Evolutionary conservation across 2,888 invertebrate genomes (phyloP).

Genomic region (Meloe dianella): DNA sequence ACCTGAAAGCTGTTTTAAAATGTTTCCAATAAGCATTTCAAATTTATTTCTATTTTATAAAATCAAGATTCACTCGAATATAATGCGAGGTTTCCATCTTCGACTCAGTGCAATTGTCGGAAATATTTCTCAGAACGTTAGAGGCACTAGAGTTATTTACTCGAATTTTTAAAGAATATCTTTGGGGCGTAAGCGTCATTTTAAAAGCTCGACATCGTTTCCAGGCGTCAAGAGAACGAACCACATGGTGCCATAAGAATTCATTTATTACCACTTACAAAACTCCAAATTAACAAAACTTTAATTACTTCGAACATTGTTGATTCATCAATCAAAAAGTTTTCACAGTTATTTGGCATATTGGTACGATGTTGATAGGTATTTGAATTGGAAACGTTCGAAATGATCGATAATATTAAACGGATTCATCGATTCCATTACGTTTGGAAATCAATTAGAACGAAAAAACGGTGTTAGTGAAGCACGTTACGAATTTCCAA

Average conservation of each 20-base stretch:
- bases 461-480: too few species aligned
- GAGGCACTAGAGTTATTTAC: not conserved
- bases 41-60: not conserved
- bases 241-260: conserved; percentile 8
- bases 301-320: conserved; percentile 15
- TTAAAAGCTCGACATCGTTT: conserved; percentile 1
- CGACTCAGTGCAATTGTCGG: not conserved
- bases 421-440: not conserved
- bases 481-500: too few species aligned
- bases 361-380: conserved; percentile 6
- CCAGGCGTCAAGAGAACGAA: not conserved
- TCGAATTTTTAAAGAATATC: not conserved
- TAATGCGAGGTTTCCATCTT: not conserved
- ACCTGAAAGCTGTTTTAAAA: not conserved
- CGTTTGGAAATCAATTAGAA: not conserved
- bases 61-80: not conserved
- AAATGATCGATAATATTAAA: not conserved
- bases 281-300: conserved; percentile 17
- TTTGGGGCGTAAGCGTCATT: not conserved
- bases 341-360: conserved; percentile 10
- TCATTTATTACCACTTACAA: conserved; percentile 3
- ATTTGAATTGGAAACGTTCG: conserved; percentile 4
- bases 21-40: too few species aligned
- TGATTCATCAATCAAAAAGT: conserved; percentile 17
- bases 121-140: not conserved